Evolutionary conservation across 92 coral and sea anemone species (phyloP).

Genomic region (Bergia puertoricense): DNA sequence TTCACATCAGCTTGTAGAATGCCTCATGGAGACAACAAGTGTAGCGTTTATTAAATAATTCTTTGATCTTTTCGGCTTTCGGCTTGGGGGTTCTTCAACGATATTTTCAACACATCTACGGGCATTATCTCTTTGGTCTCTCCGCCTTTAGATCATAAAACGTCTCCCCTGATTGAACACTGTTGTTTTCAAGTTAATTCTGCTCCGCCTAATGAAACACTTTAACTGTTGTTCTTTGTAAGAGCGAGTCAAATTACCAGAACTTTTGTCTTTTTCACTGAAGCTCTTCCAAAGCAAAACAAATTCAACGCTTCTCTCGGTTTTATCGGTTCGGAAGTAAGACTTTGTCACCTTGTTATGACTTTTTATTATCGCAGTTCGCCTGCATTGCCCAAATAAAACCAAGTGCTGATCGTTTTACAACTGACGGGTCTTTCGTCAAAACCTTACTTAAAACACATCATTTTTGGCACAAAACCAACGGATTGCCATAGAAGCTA

Average conservation of each 20-base stretch:
- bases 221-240: neutral
- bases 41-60: neutral
- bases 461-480: neutral
- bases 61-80: constrained; percentile 37
- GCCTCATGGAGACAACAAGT: neutral
- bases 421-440: neutral
- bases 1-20: neutral
- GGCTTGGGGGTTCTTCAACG: neutral
- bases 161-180: neutral
- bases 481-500: constrained; percentile 6
- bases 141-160: neutral
- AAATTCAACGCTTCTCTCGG: neutral
- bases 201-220: constrained; percentile 3
- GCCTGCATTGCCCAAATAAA: neutral
- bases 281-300: constrained; percentile 1
- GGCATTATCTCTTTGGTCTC: neutral
- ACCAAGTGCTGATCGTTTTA: neutral
- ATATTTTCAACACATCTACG: neutral
- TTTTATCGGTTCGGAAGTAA: constrained; percentile 8
- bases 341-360: neutral
- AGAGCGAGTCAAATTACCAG: neutral
- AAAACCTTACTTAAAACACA: neutral
- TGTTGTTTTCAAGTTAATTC: neutral
- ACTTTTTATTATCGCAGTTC: neutral
- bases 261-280: neutral